Evolutionary conservation across 2,113 vertebrate species (phyloP), one percentile per base, ranked within the genome.

Genomic region (Cricetomys ansorgei): DNA sequence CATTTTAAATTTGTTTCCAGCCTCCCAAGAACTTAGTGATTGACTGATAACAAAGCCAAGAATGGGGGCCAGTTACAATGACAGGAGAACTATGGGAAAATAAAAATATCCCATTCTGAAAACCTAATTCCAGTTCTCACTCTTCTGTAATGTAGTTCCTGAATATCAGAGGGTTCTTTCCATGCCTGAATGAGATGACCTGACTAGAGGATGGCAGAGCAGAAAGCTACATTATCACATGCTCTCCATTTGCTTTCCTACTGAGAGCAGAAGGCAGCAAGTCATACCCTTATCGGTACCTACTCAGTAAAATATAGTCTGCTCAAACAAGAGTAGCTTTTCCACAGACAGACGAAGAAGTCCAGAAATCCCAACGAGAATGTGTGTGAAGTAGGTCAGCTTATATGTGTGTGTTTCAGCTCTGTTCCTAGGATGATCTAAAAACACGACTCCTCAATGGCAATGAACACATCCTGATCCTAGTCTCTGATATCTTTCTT

Each of bases 11-110:
- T 43, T 84, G 69, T 10, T 86, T 94, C 86, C 79, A 48, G 16
- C 40, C 95, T 80, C 43, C 31, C 45, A 89, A 62, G n/a, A 69
- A 91, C 62, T 57, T 76, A 93, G n/a, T 70, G 88, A 76, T 0
- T 53, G 55, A 96, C 7, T 67, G 72, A 83, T 15, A 83, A 83
- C 50, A 97, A 91, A 97, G 59, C 27, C 27, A 91, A 83, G 93
- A 95, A 67, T 55, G 83, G 1, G 40, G 10, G 80, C 48, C 73
- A 50, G 40, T 73, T 65, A 91, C 37, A 72, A 48, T 83, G 48
- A 79, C 43, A 6, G 21, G 89, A 25, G 40, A 25, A 62, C 57
- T 65, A 50, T 9, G 1, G 27, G 3, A 75, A 95, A 95, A 85
- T 77, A 79, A 90, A 72, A 25, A 92, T 23, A 79, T 7, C 95